phyloP scores from a whole-genome alignment of 2,888 invertebrate genomes.

The Pomacea canaliculata region DNA sequence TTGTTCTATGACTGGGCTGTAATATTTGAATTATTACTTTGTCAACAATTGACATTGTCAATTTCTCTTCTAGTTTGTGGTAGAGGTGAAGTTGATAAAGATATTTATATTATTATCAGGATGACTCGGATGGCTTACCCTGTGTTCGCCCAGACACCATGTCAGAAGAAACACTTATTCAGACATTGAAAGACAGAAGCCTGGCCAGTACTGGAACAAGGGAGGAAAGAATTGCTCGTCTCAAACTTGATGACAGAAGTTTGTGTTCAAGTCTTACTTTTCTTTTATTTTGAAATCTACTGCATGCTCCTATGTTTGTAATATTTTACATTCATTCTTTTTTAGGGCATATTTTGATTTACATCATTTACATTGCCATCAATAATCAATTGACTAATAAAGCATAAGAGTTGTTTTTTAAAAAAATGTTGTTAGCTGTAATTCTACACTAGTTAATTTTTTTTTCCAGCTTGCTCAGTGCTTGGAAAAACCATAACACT shows the following conservation, averaged over 20 bases:
- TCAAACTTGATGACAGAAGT: constrained; percentile 36
- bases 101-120: background rate
- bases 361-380: no score
- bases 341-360: no score
- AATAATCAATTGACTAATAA: no score
- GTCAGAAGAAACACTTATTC: constrained; percentile 31
- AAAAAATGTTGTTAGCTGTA: background rate
- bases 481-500: constrained; percentile 29
- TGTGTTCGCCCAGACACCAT: constrained; percentile 41
- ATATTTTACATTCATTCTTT: background rate
- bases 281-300: background rate
- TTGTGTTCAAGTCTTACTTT: constrained; percentile 5
- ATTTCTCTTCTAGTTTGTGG: no score
- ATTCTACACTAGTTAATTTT: background rate
- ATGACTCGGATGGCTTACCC: constrained; percentile 8
- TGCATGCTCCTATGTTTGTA: background rate
- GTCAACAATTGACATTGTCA: no score
- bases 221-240: constrained; percentile 30
- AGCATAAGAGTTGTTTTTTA: no score
- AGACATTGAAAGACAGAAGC: constrained; percentile 29
- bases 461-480: constrained; percentile 30
- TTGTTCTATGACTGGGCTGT: no score
- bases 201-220: constrained; percentile 34
- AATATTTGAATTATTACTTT: no score
- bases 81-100: no score